Percentiles rank a stretch among this genome's conserved stretches.
Conservation (phyloP, 2,888 invertebrate genomes). For the Calameuta filiformis region DNA sequence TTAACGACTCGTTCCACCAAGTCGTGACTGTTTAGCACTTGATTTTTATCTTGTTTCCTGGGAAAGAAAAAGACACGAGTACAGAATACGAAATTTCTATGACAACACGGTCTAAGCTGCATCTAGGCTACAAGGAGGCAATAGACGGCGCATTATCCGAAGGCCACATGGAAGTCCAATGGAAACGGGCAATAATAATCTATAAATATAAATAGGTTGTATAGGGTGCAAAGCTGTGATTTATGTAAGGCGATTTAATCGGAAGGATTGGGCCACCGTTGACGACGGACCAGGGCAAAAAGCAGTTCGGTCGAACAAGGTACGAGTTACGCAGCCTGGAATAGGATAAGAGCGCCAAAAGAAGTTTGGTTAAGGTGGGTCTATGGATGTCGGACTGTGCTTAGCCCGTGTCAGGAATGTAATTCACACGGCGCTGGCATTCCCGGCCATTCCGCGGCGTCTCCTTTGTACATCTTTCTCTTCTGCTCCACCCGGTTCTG, state of each 20-base stretch:
- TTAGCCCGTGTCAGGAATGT: conserved; percentile 62
- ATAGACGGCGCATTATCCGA: neutral
- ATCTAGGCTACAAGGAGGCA: neutral
- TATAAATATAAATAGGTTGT: neutral
- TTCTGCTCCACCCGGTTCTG: conserved; percentile 32
- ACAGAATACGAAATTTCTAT: neutral
- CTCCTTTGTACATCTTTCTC: conserved; percentile 41
- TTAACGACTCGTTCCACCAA: conserved; percentile 42
- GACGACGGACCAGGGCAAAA: conserved; percentile 19
- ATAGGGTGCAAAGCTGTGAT: conserved; percentile 4
- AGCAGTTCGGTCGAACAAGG: conserved; percentile 16
- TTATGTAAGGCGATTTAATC: conserved; percentile 7
- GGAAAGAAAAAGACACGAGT: neutral
- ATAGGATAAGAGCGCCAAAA: conserved; percentile 23
- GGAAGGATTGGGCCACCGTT: conserved; percentile 18
- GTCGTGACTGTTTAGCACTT: neutral
- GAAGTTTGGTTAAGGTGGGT: conserved; percentile 43
- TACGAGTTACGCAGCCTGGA: conserved; percentile 1
- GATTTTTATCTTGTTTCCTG: neutral
- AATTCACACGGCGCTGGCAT: conserved; percentile 62
- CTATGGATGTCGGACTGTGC: conserved; percentile 51
- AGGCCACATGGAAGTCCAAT: neutral
- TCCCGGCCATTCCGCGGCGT: conserved; percentile 51
- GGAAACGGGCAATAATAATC: neutral
- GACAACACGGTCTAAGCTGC: neutral